A percentile compares a stretch with the other conserved stretches of the same genome.
phyloP scores from a whole-genome alignment of 2,888 invertebrate species.

The Mylabris sibirica region DNA sequence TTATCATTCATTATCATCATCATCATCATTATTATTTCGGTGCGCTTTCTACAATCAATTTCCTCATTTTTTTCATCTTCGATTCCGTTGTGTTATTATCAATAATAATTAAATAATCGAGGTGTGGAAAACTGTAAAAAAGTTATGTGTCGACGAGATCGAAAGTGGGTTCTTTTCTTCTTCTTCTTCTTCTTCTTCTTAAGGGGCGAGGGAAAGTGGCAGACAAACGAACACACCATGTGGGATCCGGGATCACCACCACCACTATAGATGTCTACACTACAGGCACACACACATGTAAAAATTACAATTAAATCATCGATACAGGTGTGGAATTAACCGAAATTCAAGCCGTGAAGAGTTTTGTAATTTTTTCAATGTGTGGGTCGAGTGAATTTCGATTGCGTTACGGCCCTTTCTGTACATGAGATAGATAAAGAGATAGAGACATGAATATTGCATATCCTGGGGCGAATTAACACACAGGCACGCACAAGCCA shows the following conservation, averaged over 20 bases:
- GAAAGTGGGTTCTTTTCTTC: slow-evolving; percentile 25
- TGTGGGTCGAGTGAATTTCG: not conserved
- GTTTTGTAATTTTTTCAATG: no score
- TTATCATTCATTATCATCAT: not conserved
- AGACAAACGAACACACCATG: slow-evolving; percentile 40
- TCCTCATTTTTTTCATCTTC: no score
- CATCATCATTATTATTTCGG: not conserved
- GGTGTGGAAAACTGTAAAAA: not conserved
- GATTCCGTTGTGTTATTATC: not conserved
- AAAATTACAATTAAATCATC: not conserved
- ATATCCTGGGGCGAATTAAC: slow-evolving; percentile 43
- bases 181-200: not conserved
- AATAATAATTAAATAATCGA: not conserved
- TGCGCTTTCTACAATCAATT: slow-evolving; percentile 9
- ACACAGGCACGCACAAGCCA: slow-evolving; percentile 39
- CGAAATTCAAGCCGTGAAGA: not conserved
- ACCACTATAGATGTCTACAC: slow-evolving; percentile 3
- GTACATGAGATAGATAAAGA: slow-evolving; percentile 1
- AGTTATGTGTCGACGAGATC: slow-evolving; percentile 29
- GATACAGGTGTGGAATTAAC: not conserved
- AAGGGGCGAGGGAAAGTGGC: slow-evolving; percentile 31
- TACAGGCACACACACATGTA: slow-evolving; percentile 10
- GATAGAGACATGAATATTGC: slow-evolving; percentile 25
- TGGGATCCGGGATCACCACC: slow-evolving; percentile 38
- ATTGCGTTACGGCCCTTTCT: slow-evolving; percentile 25